Evolutionary conservation across 2,797 vertebrate species (phyloP), one percentile per base, ranked within the genome.

Genomic region (Morus bassanus): DNA sequence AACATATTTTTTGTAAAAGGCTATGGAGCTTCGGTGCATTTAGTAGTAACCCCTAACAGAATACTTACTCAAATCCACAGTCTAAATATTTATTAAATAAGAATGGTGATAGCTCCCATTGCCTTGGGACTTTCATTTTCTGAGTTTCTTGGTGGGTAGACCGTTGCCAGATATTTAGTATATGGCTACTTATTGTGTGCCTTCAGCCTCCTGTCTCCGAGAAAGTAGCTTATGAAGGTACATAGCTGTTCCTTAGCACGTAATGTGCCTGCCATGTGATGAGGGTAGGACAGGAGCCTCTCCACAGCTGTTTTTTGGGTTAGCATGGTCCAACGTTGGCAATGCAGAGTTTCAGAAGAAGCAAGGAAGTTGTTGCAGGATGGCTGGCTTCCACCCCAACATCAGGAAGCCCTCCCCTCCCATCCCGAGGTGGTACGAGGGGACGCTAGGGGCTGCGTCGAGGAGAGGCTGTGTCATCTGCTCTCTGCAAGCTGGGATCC

Each of bases 181-280:
- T 27, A 2, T 64, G 17, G 23, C 13, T 50, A 0, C 11, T 70
- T 61, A 4, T 0, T 67, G 9, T 41, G 7, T 59, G 35, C 30
- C 18, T 76, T 76, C 8, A 28, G 33, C 22, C 28, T 69, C 28
- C 56, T 74, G 15, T 13, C 30, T 30, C 6, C 0, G 4, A 27
- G 12, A 35, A 73, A 11, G 27, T 3, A 46, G 8, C 10, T 77
- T 50, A 15, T 46, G 57, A 22, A 61, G 30, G 21, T 57, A 72
- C 9, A 3, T 31, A 21, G 30, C 10, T 3, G 6, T 33, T 31
- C 51, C 51, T 73, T 27, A 15, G 53, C 23, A 4, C 0, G 3
- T 17, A 35, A 3, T 8, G 6, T 17, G 18, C 18, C 15, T n/a
- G 15, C 11, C 13, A 1, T 0, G 2, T 18, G 37, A 4, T 11